phyloP scores from a whole-genome alignment of 2,113 vertebrate genomes.

The Caracal caracal region DNA sequence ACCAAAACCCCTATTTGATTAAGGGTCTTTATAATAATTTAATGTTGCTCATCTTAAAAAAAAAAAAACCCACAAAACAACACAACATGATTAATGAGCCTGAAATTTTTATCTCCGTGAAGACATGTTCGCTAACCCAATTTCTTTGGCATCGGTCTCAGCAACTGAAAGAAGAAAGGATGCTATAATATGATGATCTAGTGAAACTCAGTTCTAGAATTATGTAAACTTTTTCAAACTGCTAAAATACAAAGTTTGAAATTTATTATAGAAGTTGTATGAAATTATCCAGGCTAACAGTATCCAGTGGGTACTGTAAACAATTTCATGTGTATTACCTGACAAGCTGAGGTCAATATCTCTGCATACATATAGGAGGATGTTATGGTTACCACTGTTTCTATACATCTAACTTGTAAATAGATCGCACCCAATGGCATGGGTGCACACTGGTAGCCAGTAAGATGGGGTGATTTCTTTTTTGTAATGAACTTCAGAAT shows the following conservation, averaged over 20 bases:
- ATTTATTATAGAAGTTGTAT: not conserved
- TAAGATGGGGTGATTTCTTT: not conserved
- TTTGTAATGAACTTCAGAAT: not conserved
- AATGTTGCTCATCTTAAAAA: not conserved
- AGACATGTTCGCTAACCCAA: constrained; percentile 25
- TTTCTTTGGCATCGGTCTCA: not conserved
- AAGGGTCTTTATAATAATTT: constrained; percentile 12
- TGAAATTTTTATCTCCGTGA: constrained; percentile 12
- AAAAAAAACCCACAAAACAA: not conserved
- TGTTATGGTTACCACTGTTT: not conserved
- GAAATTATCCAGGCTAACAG: not conserved
- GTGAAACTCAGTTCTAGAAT: constrained; percentile 9
- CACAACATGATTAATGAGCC: not conserved
- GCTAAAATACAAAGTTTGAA: not conserved
- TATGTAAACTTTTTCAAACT: constrained; percentile 21
- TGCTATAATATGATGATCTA: not conserved
- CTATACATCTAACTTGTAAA: not conserved
- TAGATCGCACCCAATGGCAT: not conserved
- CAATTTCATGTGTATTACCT: not conserved
- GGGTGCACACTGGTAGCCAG: not conserved
- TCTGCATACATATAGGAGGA: not conserved
- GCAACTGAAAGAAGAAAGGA: not conserved
- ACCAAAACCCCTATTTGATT: not conserved
- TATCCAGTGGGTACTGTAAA: not conserved
- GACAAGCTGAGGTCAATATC: not conserved